These are phyloP conservation scores for Macroramphosus scolopax DNA, from an alignment of 2,797 vertebrate genomes.

Conservation along the genomic window DNA sequence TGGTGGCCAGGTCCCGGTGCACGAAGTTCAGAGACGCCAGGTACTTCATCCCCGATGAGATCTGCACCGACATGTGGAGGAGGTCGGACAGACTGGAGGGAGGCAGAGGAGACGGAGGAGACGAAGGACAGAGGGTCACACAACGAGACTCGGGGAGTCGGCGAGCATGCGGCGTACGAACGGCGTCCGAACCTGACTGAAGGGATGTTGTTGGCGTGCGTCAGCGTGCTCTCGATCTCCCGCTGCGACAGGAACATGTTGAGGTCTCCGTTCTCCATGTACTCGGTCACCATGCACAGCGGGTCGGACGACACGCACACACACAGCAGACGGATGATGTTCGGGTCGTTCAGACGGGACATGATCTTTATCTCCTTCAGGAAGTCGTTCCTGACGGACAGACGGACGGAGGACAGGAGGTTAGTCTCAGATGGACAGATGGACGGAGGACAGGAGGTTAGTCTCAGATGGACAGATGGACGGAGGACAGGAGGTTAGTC, in stretches of 20 bases:
- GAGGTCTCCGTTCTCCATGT: slow-evolving; percentile 82
- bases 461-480: too few species aligned
- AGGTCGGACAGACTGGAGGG: slow-evolving; percentile 70
- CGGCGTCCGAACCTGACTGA: slow-evolving; percentile 71
- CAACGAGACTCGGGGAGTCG: background rate
- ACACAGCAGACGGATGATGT: slow-evolving; percentile 87
- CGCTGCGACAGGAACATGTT: slow-evolving; percentile 83
- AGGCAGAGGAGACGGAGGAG: too few species aligned
- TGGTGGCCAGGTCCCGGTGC: slow-evolving; percentile 93
- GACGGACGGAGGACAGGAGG: background rate
- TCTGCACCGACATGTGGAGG: slow-evolving; percentile 91
- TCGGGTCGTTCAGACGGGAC: slow-evolving; percentile 85
- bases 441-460: too few species aligned
- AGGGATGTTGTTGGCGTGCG: slow-evolving; percentile 78
- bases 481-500: too few species aligned
- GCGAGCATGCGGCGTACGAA: background rate
- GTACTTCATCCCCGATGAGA: slow-evolving; percentile 95
- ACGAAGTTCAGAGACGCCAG: slow-evolving; percentile 95
- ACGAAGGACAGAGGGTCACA: background rate
- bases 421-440: background rate
- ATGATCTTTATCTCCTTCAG: slow-evolving; percentile 90
- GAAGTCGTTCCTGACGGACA: slow-evolving; percentile 80
- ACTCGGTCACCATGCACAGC: slow-evolving; percentile 81
- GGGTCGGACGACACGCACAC: slow-evolving; percentile 84
- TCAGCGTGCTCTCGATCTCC: slow-evolving; percentile 82